A percentile compares a stretch with the other conserved stretches of the same genome.
phyloP scores from a whole-genome alignment of 2,888 invertebrate genomes.

The Caradrina clavipalpis region DNA sequence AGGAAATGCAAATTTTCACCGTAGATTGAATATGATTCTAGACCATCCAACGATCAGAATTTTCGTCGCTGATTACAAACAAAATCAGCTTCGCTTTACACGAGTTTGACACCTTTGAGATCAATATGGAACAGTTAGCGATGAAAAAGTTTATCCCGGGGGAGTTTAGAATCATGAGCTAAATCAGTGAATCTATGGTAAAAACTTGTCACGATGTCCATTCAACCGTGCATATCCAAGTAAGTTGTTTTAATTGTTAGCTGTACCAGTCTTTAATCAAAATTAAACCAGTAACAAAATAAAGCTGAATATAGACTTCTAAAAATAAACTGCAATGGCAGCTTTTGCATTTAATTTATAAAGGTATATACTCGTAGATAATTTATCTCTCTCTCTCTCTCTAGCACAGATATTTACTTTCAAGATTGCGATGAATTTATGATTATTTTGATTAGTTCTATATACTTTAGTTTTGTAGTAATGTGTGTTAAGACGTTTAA shows the following conservation, averaged over 20 bases:
- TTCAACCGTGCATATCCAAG: too few species aligned
- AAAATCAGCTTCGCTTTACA: too few species aligned
- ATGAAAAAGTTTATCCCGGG: too few species aligned
- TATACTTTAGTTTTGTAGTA: conserved; percentile 83
- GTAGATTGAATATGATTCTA: too few species aligned
- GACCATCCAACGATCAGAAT: too few species aligned
- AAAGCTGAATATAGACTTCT: not conserved
- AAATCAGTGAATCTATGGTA: too few species aligned
- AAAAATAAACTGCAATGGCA: conserved; percentile 20
- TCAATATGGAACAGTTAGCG: too few species aligned
- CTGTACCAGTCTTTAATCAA: not conserved
- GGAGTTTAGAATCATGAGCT: too few species aligned
- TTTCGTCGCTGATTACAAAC: too few species aligned
- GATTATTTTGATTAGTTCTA: conserved; percentile 76
- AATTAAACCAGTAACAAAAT: not conserved
- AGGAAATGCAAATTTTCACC: not conserved
- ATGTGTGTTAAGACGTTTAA: conserved; percentile 72
- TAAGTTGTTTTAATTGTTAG: conserved; percentile 39
- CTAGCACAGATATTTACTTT: conserved; percentile 15
- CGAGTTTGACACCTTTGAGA: too few species aligned
- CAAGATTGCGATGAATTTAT: conserved; percentile 54
- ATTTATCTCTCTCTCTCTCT: too few species aligned
- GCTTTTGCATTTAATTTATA: conserved; percentile 34
- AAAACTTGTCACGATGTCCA: too few species aligned
- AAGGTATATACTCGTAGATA: conserved; percentile 27